Evolutionary conservation across 1,140 invertebrate species (phyloP).

Genomic region (Dendroctonus valens): DNA sequence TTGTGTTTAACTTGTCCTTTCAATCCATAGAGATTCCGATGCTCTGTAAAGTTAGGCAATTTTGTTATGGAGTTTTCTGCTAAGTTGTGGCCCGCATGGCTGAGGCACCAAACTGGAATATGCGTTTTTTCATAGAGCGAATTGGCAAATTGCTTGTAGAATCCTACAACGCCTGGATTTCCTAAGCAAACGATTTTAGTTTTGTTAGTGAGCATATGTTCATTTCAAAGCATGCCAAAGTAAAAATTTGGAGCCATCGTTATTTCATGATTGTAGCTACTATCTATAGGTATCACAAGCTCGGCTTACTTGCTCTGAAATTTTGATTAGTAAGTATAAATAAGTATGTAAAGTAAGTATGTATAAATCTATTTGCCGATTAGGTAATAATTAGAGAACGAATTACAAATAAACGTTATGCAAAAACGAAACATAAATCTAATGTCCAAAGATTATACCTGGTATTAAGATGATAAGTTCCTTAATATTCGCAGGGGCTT

Average conservation of each 20-base stretch:
- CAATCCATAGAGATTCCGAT: constrained; percentile 67
- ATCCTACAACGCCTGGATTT: constrained; percentile 68
- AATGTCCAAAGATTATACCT: constrained; percentile 49
- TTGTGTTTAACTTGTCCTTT: constrained; percentile 81
- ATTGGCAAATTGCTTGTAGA: constrained; percentile 70
- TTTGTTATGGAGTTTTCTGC: constrained; percentile 50
- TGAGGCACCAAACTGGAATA: constrained; percentile 69
- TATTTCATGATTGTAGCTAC: no score
- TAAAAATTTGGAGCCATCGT: neutral
- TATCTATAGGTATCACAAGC: no score
- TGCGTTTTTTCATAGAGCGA: constrained; percentile 59
- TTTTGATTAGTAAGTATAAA: neutral
- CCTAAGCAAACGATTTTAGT: constrained; percentile 20
- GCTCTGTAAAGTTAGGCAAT: constrained; percentile 53
- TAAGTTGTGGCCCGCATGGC: constrained; percentile 70
- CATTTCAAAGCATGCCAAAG: no score
- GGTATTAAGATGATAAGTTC: constrained; percentile 59
- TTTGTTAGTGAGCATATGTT: no score
- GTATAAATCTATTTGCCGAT: no score
- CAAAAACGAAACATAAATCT: neutral
- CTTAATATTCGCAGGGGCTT: constrained; percentile 53
- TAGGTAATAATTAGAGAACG: no score
- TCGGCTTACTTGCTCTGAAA: neutral
- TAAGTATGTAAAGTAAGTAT: no score
- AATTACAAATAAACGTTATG: neutral